Evolutionary conservation across 37 sponge, comb jelly and placozoan species (phyloP), one percentile per base, ranked within the genome.

Genomic region (Petrosia ficiformis): DNA sequence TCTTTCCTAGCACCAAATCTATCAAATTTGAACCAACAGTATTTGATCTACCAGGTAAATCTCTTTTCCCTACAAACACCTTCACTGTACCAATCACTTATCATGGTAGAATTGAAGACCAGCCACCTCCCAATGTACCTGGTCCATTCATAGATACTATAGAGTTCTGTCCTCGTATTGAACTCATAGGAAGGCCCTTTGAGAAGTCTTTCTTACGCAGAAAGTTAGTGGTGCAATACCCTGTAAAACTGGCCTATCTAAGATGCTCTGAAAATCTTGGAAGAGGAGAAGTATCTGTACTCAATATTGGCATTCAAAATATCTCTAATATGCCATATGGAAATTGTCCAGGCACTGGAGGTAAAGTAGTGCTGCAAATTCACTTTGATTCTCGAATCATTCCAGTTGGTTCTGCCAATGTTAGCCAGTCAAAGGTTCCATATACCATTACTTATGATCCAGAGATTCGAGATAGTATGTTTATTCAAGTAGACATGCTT

Each of bases 291-390:
- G 42, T 91, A 1, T 21, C 80, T 26, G 61, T 34, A 6, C 30
- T 91, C 4, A 76, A 78, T 1, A 75, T 93, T 72, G 84, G 80
- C 0, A 59, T 90, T 14, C 44, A 77, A 36, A 91, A 91, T 39
- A 82, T 91, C 40, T 91, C 92, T 31, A 42, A 39, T 14, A 56
- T 79, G 65, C 76, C 83, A 3, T 91, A 91, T 74, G 92, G 92
- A 0, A 31, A 52, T 10, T 63, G 57, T 36, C 43, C 73, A 25
- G 79, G 82, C 0, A 74, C 79, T 70, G 92, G 80, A 16, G 92
- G 92, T 29, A 35, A 70, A 42, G 86, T 91, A 11, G 26, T 30
- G 2, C 44, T 91, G 16, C 43, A 78, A 39, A 4, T 90, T 16
- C 90, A 85, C 59, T 29, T 90, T 57, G 90, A 90, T 64, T 67